phyloP scores from a whole-genome alignment of 2,888 invertebrate species.

The Gasteruption jaculator region DNA sequence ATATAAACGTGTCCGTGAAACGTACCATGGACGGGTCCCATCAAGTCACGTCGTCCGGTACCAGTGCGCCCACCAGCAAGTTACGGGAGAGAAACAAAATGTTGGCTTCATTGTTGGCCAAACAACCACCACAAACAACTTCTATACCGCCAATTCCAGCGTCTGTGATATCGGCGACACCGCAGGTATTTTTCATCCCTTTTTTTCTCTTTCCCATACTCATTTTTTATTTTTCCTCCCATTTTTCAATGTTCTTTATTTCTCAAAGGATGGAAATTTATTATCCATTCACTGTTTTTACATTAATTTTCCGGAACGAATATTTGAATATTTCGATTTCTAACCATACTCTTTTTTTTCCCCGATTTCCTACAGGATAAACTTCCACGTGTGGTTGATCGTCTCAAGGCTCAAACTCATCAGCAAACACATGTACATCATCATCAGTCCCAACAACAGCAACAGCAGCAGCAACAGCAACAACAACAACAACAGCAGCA shows the following conservation, averaged over 20 bases:
- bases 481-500: constrained; percentile 53
- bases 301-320: not conserved
- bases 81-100: constrained; percentile 81
- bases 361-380: no score
- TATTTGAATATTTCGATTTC: no score
- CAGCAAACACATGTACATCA: constrained; percentile 54
- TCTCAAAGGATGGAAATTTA: not conserved
- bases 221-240: no score
- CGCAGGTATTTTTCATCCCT: constrained; percentile 53
- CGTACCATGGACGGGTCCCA: constrained; percentile 50
- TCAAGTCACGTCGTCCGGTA: constrained; percentile 34
- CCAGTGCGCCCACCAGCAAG: constrained; percentile 55
- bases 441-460: constrained; percentile 44
- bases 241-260: no score
- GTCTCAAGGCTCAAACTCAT: constrained; percentile 32
- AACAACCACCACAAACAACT: constrained; percentile 65
- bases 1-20: constrained; percentile 55
- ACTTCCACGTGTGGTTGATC: constrained; percentile 53
- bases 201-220: no score
- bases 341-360: constrained; percentile 13
- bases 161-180: constrained; percentile 64
- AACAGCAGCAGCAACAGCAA: constrained; percentile 46
- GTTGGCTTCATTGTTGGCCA: constrained; percentile 76
- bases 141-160: constrained; percentile 62
- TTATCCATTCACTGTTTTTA: constrained; percentile 1